phyloP scores from a whole-genome alignment of 2,888 invertebrate species.

The Pyrrhia umbra region DNA sequence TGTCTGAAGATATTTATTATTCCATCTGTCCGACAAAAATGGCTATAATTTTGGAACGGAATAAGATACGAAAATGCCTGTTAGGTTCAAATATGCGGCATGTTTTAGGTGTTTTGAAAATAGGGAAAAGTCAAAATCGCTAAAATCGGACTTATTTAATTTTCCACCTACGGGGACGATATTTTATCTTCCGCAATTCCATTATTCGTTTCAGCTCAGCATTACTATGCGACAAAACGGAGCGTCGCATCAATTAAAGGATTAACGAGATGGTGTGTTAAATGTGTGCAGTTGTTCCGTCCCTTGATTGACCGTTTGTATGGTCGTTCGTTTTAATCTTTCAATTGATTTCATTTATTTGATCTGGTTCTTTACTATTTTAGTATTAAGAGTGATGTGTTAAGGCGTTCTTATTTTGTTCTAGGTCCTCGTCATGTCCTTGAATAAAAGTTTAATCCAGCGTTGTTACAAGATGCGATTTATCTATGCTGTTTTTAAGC shows the following conservation, averaged over 20 bases:
- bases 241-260: constrained; percentile 71
- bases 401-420: background rate
- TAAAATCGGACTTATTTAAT: too few species aligned
- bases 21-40: too few species aligned
- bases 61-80: too few species aligned
- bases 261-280: constrained; percentile 63
- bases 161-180: background rate
- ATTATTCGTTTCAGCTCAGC: constrained; percentile 9
- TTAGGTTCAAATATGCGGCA: too few species aligned
- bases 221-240: constrained; percentile 29
- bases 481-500: too few species aligned
- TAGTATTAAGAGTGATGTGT: background rate
- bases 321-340: constrained; percentile 32
- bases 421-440: too few species aligned
- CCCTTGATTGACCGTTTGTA: constrained; percentile 40
- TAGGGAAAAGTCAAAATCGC: too few species aligned
- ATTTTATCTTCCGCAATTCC: background rate
- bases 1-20: too few species aligned
- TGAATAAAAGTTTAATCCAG: too few species aligned
- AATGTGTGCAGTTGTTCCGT: constrained; percentile 42
- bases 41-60: too few species aligned
- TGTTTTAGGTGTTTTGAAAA: too few species aligned
- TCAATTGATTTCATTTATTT: constrained; percentile 18
- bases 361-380: background rate
- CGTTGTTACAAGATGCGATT: too few species aligned